Base-by-base conservation (phyloP, 2,888 invertebrate species). In the Augochlorella aurata region DNA sequence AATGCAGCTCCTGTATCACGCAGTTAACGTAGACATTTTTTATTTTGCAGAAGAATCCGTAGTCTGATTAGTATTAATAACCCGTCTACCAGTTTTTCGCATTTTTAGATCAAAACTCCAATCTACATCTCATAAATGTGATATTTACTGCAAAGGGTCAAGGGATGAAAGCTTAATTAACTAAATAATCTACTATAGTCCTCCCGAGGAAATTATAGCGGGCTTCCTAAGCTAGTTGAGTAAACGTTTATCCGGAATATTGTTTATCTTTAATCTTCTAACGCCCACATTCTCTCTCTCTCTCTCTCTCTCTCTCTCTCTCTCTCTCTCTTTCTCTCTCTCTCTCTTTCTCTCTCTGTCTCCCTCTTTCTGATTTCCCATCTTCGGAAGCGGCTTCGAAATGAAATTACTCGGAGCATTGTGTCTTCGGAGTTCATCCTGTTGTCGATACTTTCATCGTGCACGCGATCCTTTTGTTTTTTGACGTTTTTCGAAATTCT, bases 251-350 rank as follows among this genome's bases (percentile, higher is more conserved):
- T 47, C 47, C 38, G 14, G 21, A 47, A 47, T 66, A 66, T 66
- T 54, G 70, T 79, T 79, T 70, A 75, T 58, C 78, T 77, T 79
- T 77, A 77, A 79, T 77, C 79, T 77, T 10, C 70, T 54, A 70
- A 54, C 65, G 65, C 58, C 44, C n/a, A 63, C n/a, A 70, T n/a
- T 44, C 10, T 38, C 5, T 5, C 0, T 38, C 38, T 38, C 5
- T 38, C 38, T 38, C 38, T 38, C 38, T 38, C 38, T 38, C 38
- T 38, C 38, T 38, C 38, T 38, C 38, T 38, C 38, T 38, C 5
- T 38, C 5, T 38, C 38, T 38, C 5, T 38, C 38, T 38, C 5
- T 38, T 4, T 38, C 38, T 38, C 29, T 29, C 29, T 29, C 29
- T 29, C 29, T 29, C 29, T 29, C 29, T 29, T 3, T 29, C 29